Base-by-base conservation (phyloP, 2,888 invertebrate genomes). In the Rhagonycha lutea region DNA sequence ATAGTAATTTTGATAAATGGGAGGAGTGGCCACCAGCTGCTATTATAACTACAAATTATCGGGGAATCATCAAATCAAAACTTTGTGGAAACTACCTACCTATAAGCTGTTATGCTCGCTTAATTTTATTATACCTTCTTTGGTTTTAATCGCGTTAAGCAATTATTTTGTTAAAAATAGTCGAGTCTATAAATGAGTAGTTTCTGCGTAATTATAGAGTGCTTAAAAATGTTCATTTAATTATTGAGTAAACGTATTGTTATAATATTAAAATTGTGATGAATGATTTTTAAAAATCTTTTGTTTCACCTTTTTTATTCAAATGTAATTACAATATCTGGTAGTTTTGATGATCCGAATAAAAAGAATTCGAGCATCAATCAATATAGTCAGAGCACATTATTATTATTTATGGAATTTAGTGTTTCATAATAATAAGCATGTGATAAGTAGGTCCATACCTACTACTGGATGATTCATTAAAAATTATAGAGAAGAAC, bases 1-100 rank as follows among this genome's bases (percentile, higher is more conserved):
- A 80, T 78, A 81, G 80, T 80, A 81, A 82, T 82, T 82, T 80
- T 79, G 77, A 80, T 82, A 82, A 82, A 82, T 78, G 80, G 78
- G 76, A 79, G 82, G 82, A 78, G 82, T 81, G 82, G 82, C 77
- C 76, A 75, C 69, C 71, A 73, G 74, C 77, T 76, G 76, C 74
- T 74, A 73, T 73, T 76, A 74, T 78, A 78, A 78, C 76, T 75
- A 72, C 74, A 73, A 28, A 76, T 78, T 78, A 78, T 78, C 77
- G 70, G 47, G 47, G 70, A 65, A 77, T 74, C 77, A 73, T 77
- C 77, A 77, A 77, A 77, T 77, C 77, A 77, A 74, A 75, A 75
- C 73, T 60, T 72, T 74, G 73, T 75, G 74, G 74, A 74, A 74
- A 74, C 74, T 77, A 65, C 77, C 77, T 77, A 72, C 77, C 77